A percentile compares a stretch with the other conserved stretches of the same genome.
Evolutionary conservation across 2,888 invertebrate species (phyloP).

Genomic region (Apotomis betuletana): DNA sequence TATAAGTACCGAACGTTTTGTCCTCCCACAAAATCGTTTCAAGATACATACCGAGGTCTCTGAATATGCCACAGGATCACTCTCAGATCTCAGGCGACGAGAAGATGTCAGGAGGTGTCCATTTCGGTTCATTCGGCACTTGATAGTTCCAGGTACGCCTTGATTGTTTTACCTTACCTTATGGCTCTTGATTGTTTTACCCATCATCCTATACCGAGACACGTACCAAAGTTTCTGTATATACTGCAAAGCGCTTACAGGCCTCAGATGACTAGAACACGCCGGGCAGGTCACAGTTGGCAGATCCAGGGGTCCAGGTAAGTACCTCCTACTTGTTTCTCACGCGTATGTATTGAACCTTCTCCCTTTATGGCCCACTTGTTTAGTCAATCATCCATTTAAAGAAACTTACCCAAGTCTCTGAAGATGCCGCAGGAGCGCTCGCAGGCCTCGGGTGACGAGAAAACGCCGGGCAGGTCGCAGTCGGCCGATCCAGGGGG

Average conservation of each 20-base stretch:
- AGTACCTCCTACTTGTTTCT: too few relatives aligned
- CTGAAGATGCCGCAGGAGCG: slow-evolving; percentile 88
- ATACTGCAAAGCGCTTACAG: not conserved
- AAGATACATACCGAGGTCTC: too few relatives aligned
- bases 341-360: not conserved
- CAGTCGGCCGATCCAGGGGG: slow-evolving; percentile 81
- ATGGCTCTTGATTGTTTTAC: too few relatives aligned
- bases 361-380: not conserved
- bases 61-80: too few relatives aligned
- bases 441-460: slow-evolving; percentile 88
- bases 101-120: too few relatives aligned
- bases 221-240: not conserved
- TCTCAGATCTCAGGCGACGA: not conserved
- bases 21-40: too few relatives aligned
- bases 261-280: not conserved
- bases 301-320: not conserved
- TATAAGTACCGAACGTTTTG: too few relatives aligned
- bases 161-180: too few relatives aligned
- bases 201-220: too few relatives aligned
- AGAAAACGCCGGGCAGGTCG: slow-evolving; percentile 83
- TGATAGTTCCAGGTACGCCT: too few relatives aligned
- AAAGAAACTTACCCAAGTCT: slow-evolving; percentile 84
- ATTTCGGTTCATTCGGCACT: too few relatives aligned
- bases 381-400: not conserved
- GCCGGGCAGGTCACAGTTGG: not conserved